These are phyloP conservation scores for Etheostoma nigrum DNA, from an alignment of 2,797 vertebrate genomes.

Conservation along the genomic window DNA sequence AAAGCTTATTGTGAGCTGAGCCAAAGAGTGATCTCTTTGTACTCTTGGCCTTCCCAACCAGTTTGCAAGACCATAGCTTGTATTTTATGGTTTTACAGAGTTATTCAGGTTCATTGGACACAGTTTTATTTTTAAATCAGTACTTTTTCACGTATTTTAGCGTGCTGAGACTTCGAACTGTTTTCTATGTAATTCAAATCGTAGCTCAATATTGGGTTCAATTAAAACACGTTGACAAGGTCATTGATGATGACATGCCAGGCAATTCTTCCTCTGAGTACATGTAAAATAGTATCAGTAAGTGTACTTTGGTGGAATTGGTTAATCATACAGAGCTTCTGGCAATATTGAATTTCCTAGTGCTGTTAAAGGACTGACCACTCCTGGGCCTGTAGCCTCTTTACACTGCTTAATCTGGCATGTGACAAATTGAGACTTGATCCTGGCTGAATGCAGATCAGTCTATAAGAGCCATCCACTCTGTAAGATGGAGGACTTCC, in stretches of 20 bases:
- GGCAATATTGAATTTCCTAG: constrained; percentile 51
- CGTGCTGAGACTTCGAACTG: background rate
- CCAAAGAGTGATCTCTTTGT: constrained; percentile 70
- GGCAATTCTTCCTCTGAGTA: background rate
- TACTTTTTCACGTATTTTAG: background rate
- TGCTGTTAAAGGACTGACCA: constrained; percentile 65
- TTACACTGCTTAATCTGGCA: constrained; percentile 69
- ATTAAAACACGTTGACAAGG: background rate
- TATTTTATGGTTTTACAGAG: constrained; percentile 12
- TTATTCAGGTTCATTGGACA: constrained; percentile 10
- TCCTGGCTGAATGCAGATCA: constrained; percentile 68
- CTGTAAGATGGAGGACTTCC: constrained; percentile 56
- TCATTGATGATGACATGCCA: background rate
- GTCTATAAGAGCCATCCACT: constrained; percentile 71
- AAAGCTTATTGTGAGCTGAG: constrained; percentile 78
- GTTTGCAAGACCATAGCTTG: constrained; percentile 19
- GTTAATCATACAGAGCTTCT: constrained; percentile 49
- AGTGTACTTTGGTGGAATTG: constrained; percentile 38
- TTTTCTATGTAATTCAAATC: constrained; percentile 7
- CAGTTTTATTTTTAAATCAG: background rate
- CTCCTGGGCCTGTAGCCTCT: constrained; percentile 51
- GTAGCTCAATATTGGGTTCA: background rate
- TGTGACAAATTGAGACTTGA: constrained; percentile 71
- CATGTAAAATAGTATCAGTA: constrained; percentile 32
- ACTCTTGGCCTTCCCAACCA: constrained; percentile 59